Conservation (phyloP, 2,113 vertebrate species). For the Microtus richardsoni region DNA sequence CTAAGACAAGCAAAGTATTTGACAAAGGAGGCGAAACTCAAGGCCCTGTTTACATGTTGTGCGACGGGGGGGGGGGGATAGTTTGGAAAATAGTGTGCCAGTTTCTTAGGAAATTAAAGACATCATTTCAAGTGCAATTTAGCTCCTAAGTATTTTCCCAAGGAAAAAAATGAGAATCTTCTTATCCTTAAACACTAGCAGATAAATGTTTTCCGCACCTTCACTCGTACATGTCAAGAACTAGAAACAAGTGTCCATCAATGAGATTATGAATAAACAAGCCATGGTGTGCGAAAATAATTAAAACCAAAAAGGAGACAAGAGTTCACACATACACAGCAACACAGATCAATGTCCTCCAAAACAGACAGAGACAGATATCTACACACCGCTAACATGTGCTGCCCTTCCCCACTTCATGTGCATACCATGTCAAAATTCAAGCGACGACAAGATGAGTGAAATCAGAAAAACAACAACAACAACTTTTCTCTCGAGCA, state of each 20-base stretch:
- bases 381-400: neutral
- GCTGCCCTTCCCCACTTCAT: neutral
- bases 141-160: neutral
- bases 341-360: neutral
- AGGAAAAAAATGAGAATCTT: neutral
- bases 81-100: neutral
- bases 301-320: neutral
- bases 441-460: neutral
- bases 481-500: neutral
- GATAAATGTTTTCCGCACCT: neutral
- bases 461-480: neutral
- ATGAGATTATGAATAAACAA: neutral
- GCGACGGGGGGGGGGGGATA: too few species aligned
- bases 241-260: neutral
- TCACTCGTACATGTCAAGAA: slow-evolving; percentile 6
- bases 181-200: neutral
- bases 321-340: neutral
- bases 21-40: neutral
- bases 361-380: neutral
- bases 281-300: neutral
- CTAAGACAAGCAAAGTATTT: neutral
- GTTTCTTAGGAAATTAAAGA: neutral
- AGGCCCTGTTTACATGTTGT: neutral
- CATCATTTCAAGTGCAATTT: neutral
- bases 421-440: neutral